Conservation (phyloP, 2,797 vertebrate genomes). For the Threskiornis aethiopicus region DNA sequence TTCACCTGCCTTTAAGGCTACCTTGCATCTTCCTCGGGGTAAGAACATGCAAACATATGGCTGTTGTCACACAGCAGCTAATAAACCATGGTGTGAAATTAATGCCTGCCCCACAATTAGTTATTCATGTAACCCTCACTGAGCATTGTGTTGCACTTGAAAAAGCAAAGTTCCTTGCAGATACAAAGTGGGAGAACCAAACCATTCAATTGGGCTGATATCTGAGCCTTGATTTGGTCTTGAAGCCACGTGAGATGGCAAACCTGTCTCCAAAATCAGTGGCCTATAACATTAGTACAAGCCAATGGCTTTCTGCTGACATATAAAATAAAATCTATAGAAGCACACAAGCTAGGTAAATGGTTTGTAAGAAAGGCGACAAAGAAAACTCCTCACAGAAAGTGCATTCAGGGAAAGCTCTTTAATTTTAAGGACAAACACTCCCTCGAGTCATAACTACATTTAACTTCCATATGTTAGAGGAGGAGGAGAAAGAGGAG, state of each 20-base stretch:
- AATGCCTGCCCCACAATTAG: neutral
- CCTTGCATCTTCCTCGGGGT: neutral
- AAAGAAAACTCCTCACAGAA: neutral
- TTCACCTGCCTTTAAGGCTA: neutral
- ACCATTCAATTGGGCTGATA: neutral
- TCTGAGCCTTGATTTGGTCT: neutral
- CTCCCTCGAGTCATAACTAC: neutral
- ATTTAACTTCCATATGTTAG: neutral
- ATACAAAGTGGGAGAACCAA: neutral
- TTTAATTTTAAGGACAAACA: neutral
- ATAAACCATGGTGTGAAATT: neutral
- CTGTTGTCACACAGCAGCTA: neutral
- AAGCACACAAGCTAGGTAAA: neutral
- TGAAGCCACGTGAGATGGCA: neutral
- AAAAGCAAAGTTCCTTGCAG: neutral
- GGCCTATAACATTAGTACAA: neutral
- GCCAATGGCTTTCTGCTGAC: neutral
- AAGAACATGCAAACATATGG: neutral
- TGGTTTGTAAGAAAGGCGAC: neutral
- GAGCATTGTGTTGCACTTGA: neutral
- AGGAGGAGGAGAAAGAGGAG: neutral
- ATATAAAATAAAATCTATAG: neutral
- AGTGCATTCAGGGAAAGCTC: neutral
- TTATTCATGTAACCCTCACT: neutral
- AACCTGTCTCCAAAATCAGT: neutral